Conservation (phyloP, 2,797 vertebrate species). For the Pogoniulus pusillus region DNA sequence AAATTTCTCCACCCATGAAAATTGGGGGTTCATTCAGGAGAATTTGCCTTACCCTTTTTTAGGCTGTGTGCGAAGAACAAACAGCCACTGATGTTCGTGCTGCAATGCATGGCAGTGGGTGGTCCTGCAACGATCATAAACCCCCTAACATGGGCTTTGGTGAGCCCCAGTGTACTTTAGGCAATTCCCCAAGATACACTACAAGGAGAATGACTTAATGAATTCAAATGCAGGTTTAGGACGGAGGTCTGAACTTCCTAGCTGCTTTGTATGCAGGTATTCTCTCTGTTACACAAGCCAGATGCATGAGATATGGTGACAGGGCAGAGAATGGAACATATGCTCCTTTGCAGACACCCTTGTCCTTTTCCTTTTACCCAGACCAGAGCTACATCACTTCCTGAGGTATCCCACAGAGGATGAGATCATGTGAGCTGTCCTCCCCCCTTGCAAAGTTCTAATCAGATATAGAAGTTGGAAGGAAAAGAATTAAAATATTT, state of each 20-base stretch:
- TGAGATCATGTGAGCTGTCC: neutral
- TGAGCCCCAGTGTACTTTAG: neutral
- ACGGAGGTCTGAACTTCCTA: neutral
- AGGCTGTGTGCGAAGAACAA: neutral
- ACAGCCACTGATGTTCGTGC: neutral
- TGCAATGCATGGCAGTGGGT: neutral
- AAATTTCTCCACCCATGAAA: neutral
- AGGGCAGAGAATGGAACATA: neutral
- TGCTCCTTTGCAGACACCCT: neutral
- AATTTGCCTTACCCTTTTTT: neutral
- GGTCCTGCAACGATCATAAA: neutral
- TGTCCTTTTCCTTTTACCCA: neutral
- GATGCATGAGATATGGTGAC: neutral
- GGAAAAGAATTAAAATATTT: neutral
- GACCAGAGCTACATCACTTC: neutral
- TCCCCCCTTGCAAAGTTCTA: neutral
- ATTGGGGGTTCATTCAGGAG: neutral
- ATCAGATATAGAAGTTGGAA: neutral
- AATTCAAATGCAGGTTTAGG: neutral
- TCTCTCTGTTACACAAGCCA: neutral
- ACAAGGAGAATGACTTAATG: neutral
- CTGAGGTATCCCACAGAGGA: neutral
- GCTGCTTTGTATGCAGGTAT: constrained; percentile 1
- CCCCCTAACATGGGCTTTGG: neutral
- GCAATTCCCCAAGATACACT: neutral